A percentile compares a stretch with the other conserved stretches of the same genome.
These are phyloP conservation scores for Sipha flava DNA, from an alignment of 1,140 invertebrate genomes.

Conservation along the genomic window DNA sequence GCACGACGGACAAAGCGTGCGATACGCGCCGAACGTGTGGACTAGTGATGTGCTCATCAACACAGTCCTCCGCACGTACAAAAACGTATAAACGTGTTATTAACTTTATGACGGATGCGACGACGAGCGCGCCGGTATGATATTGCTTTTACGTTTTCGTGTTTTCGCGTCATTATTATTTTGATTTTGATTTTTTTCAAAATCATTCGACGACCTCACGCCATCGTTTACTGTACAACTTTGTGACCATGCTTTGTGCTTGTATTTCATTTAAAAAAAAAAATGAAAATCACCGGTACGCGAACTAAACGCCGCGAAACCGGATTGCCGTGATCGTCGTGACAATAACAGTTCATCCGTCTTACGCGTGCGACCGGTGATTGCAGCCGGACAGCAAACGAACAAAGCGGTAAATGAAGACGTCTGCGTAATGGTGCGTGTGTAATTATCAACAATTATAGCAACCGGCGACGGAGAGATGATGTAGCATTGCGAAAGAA, in stretches of 20 bases:
- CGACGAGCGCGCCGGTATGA: too few relatives aligned
- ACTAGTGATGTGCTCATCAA: too few relatives aligned
- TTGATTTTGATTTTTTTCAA: neutral
- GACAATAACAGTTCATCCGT: neutral
- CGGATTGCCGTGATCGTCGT: neutral
- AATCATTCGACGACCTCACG: neutral
- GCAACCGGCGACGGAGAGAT: neutral
- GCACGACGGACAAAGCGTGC: too few relatives aligned
- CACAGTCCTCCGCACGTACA: too few relatives aligned
- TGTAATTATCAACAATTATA: constrained; percentile 15
- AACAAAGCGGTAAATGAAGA: neutral
- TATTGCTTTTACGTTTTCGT: neutral
- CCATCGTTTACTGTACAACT: too few relatives aligned
- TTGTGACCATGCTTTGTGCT: too few relatives aligned
- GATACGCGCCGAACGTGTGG: too few relatives aligned
- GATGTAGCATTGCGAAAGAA: neutral
- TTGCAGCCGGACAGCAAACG: neutral
- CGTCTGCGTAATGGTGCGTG: neutral
- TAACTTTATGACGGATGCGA: too few relatives aligned
- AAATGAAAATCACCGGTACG: too few relatives aligned
- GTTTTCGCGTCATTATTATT: neutral
- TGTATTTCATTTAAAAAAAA: too few relatives aligned
- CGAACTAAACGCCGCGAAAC: too few relatives aligned
- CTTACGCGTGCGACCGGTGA: neutral
- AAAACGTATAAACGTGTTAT: too few relatives aligned